Evolutionary conservation across 2,888 invertebrate species (phyloP), one percentile per base, ranked within the genome.

Genomic region (Strigamia crassipes): DNA sequence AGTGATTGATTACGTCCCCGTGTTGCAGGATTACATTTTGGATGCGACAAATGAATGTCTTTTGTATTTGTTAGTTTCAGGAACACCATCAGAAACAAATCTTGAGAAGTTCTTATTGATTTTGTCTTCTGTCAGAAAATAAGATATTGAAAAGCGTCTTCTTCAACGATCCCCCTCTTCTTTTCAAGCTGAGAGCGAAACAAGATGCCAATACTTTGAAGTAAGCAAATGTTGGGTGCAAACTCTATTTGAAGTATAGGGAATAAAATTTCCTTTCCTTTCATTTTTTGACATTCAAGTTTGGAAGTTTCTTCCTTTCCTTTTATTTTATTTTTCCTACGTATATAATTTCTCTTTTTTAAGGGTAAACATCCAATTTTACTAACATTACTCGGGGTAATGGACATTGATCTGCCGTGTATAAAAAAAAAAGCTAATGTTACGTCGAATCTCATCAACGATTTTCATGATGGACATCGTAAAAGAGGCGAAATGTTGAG

Each of bases 51-150:
- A 56, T 56, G 56, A 56, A 56, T 56, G 18, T 56, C 18, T 56
- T 56, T 56, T 56, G 56, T 56, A 56, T 56, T 18, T 56, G 56
- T 56, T 56, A 56, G 56, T 18, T n/a, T 9, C 56, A 56, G 56
- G 56, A 56, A 18, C 56, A 18, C 56, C 56, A 56, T 56, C 56
- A 56, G 56, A 56, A 56, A 56, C 56, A 56, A 56, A 56, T 56
- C 56, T 56, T 56, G 56, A 56, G 56, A 56, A 56, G 56, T 56
- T 56, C 9, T 9, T 56, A 56, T 56, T 56, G 56, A 56, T 56
- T 56, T 56, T 56, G 56, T 56, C 56, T 56, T 56, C 56, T 56
- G 56, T 56, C 56, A 56, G 56, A 56, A 56, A 56, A 56, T 56
- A 56, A 56, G 56, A 56, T 56, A 56, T 56, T 56, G 56, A 56